Conservation (phyloP, 2,797 vertebrate species). For the Ceryle rudis region DNA sequence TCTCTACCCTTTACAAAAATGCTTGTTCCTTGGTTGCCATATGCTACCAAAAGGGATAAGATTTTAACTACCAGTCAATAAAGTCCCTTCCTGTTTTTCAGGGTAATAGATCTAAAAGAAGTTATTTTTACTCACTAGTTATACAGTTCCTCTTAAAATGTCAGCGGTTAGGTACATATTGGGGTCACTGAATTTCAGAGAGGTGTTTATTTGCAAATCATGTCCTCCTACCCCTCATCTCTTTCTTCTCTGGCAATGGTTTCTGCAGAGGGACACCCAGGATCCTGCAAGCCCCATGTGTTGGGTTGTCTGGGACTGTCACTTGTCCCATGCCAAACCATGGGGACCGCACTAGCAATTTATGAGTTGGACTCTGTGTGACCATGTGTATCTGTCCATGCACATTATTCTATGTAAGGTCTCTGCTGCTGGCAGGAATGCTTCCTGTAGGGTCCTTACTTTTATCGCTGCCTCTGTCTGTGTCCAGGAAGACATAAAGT, state of each 20-base stretch:
- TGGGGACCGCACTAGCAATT: background rate
- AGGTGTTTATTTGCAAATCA: background rate
- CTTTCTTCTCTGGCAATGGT: background rate
- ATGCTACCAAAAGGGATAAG: background rate
- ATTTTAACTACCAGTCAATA: constrained; percentile 47
- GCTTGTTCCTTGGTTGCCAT: background rate
- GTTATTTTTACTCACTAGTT: background rate
- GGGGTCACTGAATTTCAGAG: background rate
- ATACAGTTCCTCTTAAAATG: background rate
- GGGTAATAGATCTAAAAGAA: background rate
- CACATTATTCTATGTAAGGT: fast-evolving
- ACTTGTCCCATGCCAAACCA: background rate
- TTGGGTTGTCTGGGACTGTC: background rate
- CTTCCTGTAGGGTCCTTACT: background rate
- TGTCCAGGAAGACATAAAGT: background rate
- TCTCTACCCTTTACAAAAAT: background rate
- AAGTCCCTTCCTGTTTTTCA: constrained; percentile 16
- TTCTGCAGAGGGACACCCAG: background rate
- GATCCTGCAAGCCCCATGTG: fast-evolving
- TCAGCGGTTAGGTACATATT: background rate
- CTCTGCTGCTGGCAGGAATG: background rate
- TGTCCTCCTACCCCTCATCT: fast-evolving
- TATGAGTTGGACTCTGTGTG: background rate
- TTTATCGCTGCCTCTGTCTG: background rate
- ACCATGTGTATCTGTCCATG: background rate